phyloP scores from a whole-genome alignment of 2,113 vertebrate species.

The Chiloscyllium plagiosum region DNA sequence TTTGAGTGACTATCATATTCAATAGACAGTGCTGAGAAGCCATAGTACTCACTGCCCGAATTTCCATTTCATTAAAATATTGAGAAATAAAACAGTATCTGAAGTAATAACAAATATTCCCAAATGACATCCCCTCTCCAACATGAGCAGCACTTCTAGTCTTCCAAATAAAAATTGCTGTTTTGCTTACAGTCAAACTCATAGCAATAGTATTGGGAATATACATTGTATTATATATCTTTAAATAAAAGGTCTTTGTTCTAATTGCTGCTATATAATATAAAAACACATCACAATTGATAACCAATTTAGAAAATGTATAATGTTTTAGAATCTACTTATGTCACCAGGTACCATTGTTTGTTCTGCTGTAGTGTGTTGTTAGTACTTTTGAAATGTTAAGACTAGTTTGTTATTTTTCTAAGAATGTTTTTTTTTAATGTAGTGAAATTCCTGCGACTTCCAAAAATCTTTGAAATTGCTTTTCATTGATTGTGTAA shows the following conservation, averaged over 20 bases:
- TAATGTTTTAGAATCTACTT: not conserved
- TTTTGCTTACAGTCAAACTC: not conserved
- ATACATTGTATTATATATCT: not conserved
- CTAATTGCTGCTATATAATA: not conserved
- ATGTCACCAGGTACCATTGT: not conserved
- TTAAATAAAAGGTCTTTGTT: not conserved
- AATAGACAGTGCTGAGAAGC: not conserved
- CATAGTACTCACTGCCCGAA: not conserved
- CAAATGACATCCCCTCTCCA: not conserved
- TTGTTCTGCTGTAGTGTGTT: not conserved
- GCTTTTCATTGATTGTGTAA: slow-evolving; percentile 4
- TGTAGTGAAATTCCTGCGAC: not conserved
- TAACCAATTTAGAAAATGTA: not conserved
- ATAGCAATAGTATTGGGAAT: not conserved
- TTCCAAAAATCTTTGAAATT: not conserved
- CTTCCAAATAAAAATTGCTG: not conserved
- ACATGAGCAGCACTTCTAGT: not conserved
- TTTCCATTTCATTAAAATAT: not conserved
- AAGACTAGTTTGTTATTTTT: not conserved
- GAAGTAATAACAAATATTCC: not conserved
- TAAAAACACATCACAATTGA: not conserved
- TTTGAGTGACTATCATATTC: not conserved
- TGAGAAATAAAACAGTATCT: slow-evolving; percentile 10
- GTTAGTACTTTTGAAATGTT: not conserved
- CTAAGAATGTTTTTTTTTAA: slow-evolving; percentile 1